Evolutionary conservation across 1,140 invertebrate genomes (phyloP).

Genomic region (Drosophila navojoa): DNA sequence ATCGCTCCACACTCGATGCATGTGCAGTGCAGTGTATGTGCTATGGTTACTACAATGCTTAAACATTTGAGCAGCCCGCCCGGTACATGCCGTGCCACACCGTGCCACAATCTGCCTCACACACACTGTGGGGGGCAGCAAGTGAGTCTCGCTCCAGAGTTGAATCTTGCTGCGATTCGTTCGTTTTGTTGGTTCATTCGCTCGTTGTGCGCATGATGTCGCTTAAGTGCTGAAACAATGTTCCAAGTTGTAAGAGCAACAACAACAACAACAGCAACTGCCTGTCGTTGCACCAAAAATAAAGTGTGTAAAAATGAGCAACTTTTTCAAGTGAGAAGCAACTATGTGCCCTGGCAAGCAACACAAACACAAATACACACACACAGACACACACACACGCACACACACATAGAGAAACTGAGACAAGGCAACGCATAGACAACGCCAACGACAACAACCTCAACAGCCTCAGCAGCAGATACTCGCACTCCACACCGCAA

Average conservation of each 20-base stretch:
- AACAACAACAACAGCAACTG: constrained; percentile 43
- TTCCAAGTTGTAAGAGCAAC: constrained; percentile 80
- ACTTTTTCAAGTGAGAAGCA: constrained; percentile 81
- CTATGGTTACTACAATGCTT: constrained; percentile 65
- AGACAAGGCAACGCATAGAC: constrained; percentile 39
- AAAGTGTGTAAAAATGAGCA: constrained; percentile 82
- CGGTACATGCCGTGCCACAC: constrained; percentile 46
- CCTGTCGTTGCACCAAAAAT: constrained; percentile 71
- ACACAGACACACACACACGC: constrained; percentile 24
- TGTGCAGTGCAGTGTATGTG: constrained; percentile 28
- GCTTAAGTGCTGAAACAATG: constrained; percentile 82
- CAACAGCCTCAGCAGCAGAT: constrained; percentile 53
- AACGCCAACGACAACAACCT: constrained; percentile 28
- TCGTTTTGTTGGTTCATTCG: constrained; percentile 43
- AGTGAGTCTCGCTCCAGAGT: constrained; percentile 46
- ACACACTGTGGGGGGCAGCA: constrained; percentile 56
- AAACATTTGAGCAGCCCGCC: constrained; percentile 68
- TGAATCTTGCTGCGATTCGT: constrained; percentile 15
- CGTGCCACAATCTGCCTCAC: not conserved
- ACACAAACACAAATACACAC: constrained; percentile 32
- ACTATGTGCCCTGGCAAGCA: constrained; percentile 61
- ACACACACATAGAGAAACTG: not conserved
- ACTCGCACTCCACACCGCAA: constrained; percentile 43
- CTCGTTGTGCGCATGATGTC: constrained; percentile 71
- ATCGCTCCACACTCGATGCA: constrained; percentile 1